Conservation (phyloP, 2,113 vertebrate genomes). For the Anoplopoma fimbria region DNA sequence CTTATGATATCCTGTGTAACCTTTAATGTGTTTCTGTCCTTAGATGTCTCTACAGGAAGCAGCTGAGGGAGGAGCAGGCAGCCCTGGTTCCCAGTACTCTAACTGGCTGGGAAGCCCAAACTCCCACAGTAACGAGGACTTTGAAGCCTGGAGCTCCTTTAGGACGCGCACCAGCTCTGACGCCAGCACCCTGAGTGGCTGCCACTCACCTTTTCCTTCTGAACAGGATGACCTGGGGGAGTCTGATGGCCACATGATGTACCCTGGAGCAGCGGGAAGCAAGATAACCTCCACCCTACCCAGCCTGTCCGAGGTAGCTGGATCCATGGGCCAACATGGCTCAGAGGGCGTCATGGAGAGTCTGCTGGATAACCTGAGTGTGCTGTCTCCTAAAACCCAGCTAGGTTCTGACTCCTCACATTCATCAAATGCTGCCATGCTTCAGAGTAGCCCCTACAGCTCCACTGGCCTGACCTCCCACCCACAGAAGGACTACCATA, state of each 20-base stretch:
- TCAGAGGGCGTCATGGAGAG: constrained; percentile 94
- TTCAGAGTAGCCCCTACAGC: constrained; percentile 89
- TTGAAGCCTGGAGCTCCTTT: constrained; percentile 95
- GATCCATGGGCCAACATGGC: constrained; percentile 78
- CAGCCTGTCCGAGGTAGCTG: constrained; percentile 93
- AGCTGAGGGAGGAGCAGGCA: constrained; percentile 88
- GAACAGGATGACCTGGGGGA: constrained; percentile 94
- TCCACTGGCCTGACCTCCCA: constrained; percentile 84
- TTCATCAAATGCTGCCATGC: constrained; percentile 88
- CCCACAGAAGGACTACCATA: constrained; percentile 89
- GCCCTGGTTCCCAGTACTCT: constrained; percentile 91
- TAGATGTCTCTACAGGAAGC: constrained; percentile 88
- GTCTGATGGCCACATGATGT: constrained; percentile 91
- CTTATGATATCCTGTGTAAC: background rate
- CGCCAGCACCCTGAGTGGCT: constrained; percentile 93
- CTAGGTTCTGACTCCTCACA: constrained; percentile 85
- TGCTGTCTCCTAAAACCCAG: constrained; percentile 90
- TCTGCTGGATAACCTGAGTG: constrained; percentile 94
- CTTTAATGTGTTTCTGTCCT: constrained; percentile 15
- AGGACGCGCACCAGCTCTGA: constrained; percentile 95
- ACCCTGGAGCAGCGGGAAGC: constrained; percentile 82
- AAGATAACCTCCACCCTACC: constrained; percentile 93
- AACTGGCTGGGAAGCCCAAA: constrained; percentile 96
- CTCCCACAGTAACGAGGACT: constrained; percentile 95
- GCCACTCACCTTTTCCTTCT: constrained; percentile 92